These are phyloP conservation scores for Pandemis cinnamomeana DNA, from an alignment of 2,888 invertebrate genomes.

Conservation along the genomic window DNA sequence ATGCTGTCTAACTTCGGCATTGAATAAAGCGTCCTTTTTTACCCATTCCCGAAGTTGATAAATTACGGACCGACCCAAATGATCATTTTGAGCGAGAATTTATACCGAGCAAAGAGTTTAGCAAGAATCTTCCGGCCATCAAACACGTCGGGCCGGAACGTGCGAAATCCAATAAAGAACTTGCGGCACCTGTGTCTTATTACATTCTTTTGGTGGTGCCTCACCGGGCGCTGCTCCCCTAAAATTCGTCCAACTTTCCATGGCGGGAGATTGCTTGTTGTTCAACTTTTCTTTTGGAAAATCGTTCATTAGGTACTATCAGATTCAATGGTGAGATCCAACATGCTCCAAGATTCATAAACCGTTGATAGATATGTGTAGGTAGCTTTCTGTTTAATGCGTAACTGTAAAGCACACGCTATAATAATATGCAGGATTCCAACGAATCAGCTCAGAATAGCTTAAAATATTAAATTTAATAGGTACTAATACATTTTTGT, in stretches of 20 bases:
- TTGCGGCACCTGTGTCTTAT: conserved; percentile 82
- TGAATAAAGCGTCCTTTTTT: conserved; percentile 16
- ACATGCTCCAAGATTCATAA: conserved; percentile 40
- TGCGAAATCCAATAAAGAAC: conserved; percentile 84
- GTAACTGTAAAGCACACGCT: neutral
- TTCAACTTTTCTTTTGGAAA: conserved; percentile 79
- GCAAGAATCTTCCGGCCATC: conserved; percentile 81
- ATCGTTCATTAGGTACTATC: conserved; percentile 77
- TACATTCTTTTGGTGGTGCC: conserved; percentile 81
- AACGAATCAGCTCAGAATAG: conserved; percentile 1
- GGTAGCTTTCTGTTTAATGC: neutral
- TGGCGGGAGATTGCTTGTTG: conserved; percentile 77
- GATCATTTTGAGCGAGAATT: conserved; percentile 68
- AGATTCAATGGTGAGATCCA: conserved; percentile 63
- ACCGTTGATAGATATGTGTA: conserved; percentile 2
- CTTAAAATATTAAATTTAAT: neutral
- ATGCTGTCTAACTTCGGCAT: conserved; percentile 1
- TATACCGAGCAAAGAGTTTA: conserved; percentile 77
- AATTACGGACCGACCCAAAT: conserved; percentile 51
- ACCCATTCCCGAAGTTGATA: conserved; percentile 35
- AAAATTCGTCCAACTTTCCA: conserved; percentile 78
- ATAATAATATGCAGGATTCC: neutral
- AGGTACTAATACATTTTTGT: neutral
- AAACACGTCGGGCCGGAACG: conserved; percentile 81
- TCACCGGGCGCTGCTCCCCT: conserved; percentile 65